Evolutionary conservation across 2,888 invertebrate genomes (phyloP).

Genomic region (Caenorhabditis sp.): DNA sequence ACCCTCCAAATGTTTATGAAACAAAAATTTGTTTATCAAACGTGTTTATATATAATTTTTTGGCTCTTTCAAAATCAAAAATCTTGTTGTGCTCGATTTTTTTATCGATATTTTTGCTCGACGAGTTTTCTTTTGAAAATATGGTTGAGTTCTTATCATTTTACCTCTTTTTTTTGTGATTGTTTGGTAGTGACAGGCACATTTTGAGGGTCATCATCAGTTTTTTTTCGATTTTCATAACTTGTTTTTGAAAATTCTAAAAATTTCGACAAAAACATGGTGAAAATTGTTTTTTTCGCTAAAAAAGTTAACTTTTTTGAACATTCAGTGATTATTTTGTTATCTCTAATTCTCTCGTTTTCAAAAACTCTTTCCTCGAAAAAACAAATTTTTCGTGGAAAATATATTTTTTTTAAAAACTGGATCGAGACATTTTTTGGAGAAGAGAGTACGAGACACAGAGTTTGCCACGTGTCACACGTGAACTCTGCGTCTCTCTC

Average conservation of each 20-base stretch:
- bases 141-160: neutral
- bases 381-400: too few relatives aligned
- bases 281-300: too few relatives aligned
- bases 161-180: neutral
- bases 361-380: too few relatives aligned
- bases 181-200: slow-evolving; percentile 1
- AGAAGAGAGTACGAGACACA: too few relatives aligned
- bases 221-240: neutral
- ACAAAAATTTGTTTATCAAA: neutral
- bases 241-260: too few relatives aligned
- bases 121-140: neutral
- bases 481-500: too few relatives aligned
- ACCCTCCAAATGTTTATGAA: neutral
- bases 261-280: neutral
- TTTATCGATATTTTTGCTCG: neutral
- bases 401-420: too few relatives aligned
- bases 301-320: too few relatives aligned
- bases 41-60: neutral
- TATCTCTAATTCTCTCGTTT: too few relatives aligned
- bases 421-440: too few relatives aligned
- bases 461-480: too few relatives aligned
- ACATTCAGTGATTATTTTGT: too few relatives aligned
- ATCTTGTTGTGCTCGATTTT: neutral
- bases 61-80: neutral
- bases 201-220: neutral